These are phyloP conservation scores for Hecatera dysodea DNA, from an alignment of 2,888 invertebrate genomes.

Conservation along the genomic window DNA sequence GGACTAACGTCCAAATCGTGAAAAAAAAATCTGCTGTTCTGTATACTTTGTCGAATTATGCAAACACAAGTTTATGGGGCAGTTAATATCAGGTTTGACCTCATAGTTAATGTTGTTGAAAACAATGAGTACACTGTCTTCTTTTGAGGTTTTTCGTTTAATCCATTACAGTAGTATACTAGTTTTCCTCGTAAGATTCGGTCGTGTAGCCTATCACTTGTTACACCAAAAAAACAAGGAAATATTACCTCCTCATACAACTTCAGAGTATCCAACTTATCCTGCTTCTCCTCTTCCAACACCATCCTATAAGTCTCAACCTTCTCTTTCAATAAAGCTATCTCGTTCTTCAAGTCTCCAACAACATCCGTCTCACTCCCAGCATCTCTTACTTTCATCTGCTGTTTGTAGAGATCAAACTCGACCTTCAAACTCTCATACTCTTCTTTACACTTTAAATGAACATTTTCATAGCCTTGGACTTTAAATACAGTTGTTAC, in stretches of 20 bases:
- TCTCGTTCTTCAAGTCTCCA: constrained; percentile 90
- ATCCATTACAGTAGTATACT: no score
- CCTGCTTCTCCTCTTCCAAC: constrained; percentile 92
- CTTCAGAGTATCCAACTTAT: constrained; percentile 91
- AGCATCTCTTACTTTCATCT: constrained; percentile 73
- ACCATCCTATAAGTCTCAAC: constrained; percentile 92
- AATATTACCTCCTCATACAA: constrained; percentile 88
- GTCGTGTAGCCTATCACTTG: no score
- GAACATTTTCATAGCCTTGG: constrained; percentile 84
- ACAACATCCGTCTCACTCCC: constrained; percentile 78
- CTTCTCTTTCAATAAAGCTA: constrained; percentile 92
- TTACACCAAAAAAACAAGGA: not conserved
- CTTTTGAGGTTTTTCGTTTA: no score
- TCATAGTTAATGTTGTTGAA: no score
- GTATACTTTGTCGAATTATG: no score
- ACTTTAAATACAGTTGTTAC: constrained; percentile 89
- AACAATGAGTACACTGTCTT: no score
- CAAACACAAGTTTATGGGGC: no score
- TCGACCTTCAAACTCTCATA: constrained; percentile 92
- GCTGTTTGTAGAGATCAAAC: constrained; percentile 92
- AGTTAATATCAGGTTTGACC: no score
- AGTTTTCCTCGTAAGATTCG: no score
- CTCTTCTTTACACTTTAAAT: constrained; percentile 92
- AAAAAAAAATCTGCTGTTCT: no score
- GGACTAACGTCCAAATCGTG: no score